Base-by-base conservation (phyloP, 1,140 invertebrate species). In the Heliconius hewitsoni region DNA sequence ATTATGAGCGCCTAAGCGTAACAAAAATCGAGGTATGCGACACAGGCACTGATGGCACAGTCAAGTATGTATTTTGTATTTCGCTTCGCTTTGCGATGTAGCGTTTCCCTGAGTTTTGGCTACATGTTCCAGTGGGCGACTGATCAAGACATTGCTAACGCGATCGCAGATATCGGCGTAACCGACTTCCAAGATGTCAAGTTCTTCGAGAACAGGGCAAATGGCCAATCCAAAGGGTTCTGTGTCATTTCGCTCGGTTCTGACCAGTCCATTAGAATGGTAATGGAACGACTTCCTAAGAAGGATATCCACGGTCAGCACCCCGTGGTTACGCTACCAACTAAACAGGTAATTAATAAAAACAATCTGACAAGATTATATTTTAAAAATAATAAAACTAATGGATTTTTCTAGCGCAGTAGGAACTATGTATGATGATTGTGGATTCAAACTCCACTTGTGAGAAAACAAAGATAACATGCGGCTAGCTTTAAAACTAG, bases 181-280 rank as follows among this genome's bases (percentile, higher is more conserved):
- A 96, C 95, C 79, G 99, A 99, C 94, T 97, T 99, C 84, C 96
- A 99, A 82, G 99, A 99, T 92, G 98, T 99, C 18, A 99, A 99
- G 95, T 99, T 99, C 95, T 99, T 99, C 95, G 99, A 99, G 95
- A 99, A 99, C 95, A 96, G 99, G 86, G 98, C 98, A 16, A 99
- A 99, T 96, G 99, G 99, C 39, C 99, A 99, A 93, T 99, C 98
- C 0, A 99, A 99, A 96, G 99, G 99, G 66, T 99, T 99, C 93
- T 99, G 98, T 91, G 97, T 98, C 23, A 97, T 99, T 83, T 98
- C 98, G 3, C 95, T 99, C 72, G 98, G 97, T 18, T 99, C 98
- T 0, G 99, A 99, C 86, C 96, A 96, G 80, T 99, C 99, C 81
- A 96, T 98, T 86, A 96, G 98, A 80, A 95, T 97, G 78, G 97